Percentiles rank a stretch among this genome's conserved stretches.
Conservation (phyloP, 2,888 invertebrate genomes). For the Prenolepis imparis region DNA sequence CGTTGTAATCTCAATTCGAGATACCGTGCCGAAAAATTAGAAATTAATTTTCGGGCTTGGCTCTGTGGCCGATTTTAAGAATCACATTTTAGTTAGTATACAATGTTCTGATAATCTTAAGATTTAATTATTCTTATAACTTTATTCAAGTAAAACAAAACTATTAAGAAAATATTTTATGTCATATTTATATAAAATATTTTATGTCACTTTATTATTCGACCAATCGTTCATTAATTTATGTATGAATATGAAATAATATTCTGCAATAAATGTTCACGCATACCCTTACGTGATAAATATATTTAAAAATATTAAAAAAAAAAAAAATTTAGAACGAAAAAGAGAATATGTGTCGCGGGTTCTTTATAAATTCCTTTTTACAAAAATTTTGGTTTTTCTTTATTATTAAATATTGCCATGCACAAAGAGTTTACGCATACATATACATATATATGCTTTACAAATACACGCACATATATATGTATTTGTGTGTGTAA, state of each 20-base stretch:
- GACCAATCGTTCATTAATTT: not conserved
- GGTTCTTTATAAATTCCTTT: not conserved
- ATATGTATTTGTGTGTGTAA: not conserved
- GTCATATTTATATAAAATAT: too few relatives aligned
- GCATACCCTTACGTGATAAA: not conserved
- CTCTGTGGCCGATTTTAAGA: too few relatives aligned
- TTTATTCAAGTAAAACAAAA: constrained; percentile 9
- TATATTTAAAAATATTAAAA: not conserved
- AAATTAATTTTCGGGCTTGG: too few relatives aligned
- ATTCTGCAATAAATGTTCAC: not conserved
- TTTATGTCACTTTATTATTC: not conserved
- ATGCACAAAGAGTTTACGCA: too few relatives aligned
- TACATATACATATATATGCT: not conserved
- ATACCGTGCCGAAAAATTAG: too few relatives aligned
- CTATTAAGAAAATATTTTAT: constrained; percentile 5
- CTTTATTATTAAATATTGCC: too few relatives aligned
- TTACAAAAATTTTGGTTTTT: not conserved
- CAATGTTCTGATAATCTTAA: constrained; percentile 34
- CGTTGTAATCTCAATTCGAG: too few relatives aligned
- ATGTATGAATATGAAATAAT: not conserved
- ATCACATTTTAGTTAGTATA: too few relatives aligned
- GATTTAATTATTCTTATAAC: constrained; percentile 14
- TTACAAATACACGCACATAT: not conserved
- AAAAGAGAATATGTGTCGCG: not conserved
- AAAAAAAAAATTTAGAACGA: not conserved